Conservation (phyloP, 2,113 vertebrate genomes). For the Hyla sarda region DNA sequence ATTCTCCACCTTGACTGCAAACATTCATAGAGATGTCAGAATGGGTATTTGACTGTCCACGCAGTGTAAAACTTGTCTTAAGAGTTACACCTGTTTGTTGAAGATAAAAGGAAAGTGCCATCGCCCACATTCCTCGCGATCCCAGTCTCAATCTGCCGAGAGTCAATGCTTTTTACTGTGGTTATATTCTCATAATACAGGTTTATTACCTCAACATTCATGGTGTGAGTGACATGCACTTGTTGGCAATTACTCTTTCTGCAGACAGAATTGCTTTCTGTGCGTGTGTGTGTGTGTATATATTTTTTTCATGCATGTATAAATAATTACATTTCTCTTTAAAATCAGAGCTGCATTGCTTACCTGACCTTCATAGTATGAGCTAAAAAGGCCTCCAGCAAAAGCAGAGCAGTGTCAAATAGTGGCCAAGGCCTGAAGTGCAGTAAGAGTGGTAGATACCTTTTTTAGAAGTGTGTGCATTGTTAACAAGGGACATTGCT, state of each 20-base stretch:
- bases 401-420: too few species aligned
- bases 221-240: not conserved
- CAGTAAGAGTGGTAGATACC: too few species aligned
- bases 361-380: too few species aligned
- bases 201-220: constrained; percentile 3
- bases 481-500: too few species aligned
- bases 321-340: too few species aligned
- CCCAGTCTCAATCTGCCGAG: not conserved
- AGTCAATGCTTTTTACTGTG: not conserved
- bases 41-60: constrained; percentile 9
- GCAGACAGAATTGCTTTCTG: not conserved
- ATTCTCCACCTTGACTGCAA: constrained; percentile 53
- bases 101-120: constrained; percentile 51
- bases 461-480: too few species aligned
- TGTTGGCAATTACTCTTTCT: not conserved
- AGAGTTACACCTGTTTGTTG: constrained; percentile 56
- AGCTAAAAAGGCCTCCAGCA: too few species aligned
- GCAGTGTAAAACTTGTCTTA: constrained; percentile 15
- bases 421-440: too few species aligned
- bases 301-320: too few species aligned
- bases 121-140: constrained; percentile 51
- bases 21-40: constrained; percentile 40
- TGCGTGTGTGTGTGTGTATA: too few species aligned
- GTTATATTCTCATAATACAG: not conserved
- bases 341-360: too few species aligned